A percentile compares a stretch with the other conserved stretches of the same genome.
phyloP scores from a whole-genome alignment of 2,888 invertebrate genomes.

The Thymelicus sylvestris region DNA sequence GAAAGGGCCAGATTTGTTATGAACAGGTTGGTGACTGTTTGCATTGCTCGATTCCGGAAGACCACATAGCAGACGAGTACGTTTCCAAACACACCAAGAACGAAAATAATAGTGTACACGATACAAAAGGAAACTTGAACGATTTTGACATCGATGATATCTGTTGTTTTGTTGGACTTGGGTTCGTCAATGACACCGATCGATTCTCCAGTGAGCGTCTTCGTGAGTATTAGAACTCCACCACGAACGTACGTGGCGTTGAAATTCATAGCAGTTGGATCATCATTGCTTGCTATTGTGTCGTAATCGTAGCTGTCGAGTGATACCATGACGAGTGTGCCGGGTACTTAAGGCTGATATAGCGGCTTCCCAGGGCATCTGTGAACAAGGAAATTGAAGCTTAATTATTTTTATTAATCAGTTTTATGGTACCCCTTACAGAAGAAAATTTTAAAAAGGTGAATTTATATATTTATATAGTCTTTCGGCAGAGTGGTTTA shows the following conservation, averaged over 20 bases:
- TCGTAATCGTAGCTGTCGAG: constrained; percentile 52
- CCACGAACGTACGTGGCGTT: constrained; percentile 66
- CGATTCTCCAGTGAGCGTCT: constrained; percentile 74
- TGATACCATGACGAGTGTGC: constrained; percentile 57
- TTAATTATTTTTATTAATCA: not conserved
- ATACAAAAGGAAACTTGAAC: constrained; percentile 90
- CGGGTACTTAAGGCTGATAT: constrained; percentile 29
- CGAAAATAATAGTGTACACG: constrained; percentile 91
- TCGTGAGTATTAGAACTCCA: constrained; percentile 72
- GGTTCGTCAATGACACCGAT: constrained; percentile 74
- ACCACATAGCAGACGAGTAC: constrained; percentile 95
- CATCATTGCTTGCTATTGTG: constrained; percentile 56
- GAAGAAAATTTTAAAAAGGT: too few relatives aligned
- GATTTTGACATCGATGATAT: constrained; percentile 87
- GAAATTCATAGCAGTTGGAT: constrained; percentile 64
- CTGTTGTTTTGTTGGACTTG: constrained; percentile 72
- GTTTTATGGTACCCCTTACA: too few relatives aligned
- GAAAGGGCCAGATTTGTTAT: constrained; percentile 95
- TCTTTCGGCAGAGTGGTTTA: too few relatives aligned
- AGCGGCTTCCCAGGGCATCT: constrained; percentile 28
- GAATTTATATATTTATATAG: too few relatives aligned
- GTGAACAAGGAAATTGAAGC: constrained; percentile 22
- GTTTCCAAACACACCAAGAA: constrained; percentile 92
- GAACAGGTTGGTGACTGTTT: constrained; percentile 96
- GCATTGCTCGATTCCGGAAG: constrained; percentile 93